Evolutionary conservation across 1,140 invertebrate genomes (phyloP), one percentile per base, ranked within the genome.

Genomic region (Camponotus floridanus): DNA sequence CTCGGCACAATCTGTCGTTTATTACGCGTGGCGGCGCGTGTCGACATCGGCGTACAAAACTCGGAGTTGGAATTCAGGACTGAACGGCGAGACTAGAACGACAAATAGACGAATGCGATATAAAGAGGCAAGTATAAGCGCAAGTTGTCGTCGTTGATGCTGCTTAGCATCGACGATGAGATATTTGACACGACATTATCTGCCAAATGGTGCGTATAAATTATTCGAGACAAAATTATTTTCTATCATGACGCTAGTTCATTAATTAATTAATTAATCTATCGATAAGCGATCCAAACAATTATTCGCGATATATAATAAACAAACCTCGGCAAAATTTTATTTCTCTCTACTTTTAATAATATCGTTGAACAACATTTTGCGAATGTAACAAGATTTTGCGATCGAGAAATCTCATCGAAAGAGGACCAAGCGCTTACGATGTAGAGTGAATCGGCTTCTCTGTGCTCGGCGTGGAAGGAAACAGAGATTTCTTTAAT

Each of bases 371-470:
- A 26, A 33, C 13, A 9, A 68, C 18, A 39, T 8, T 18, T 81
- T 55, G 39, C 39, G 39, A 81, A 61, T 81, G 13, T 55, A 42
- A 61, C 13, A 36, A 51, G 26, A 26, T 39, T 33, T 6, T 36
- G 65, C 26, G 48, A 68, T 73, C n/a, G 57, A 83, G 42, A 51
- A 83, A 83, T 73, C 55, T 59, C 79, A 18, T 73, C 55, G 57
- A 83, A 83, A 83, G 73, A 74, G 3, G 79, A 83, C 55, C 55
- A 48, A 26, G 42, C 36, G 21, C 65, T n/a, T 48, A 68, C 18
- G 57, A 2, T 59, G 68, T 70, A 83, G 79, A 83, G 73, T 83
- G 42, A 59, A 83, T 83, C 73, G 48, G 26, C 13, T 74, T 9
- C 55, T 51, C 39, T 31, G 55, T 26, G n/a, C n/a, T n/a, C 36